A percentile compares a stretch with the other conserved stretches of the same genome.
These are phyloP conservation scores for Corythornis vintsioides DNA, from an alignment of 2,113 vertebrate genomes.

Conservation along the genomic window DNA sequence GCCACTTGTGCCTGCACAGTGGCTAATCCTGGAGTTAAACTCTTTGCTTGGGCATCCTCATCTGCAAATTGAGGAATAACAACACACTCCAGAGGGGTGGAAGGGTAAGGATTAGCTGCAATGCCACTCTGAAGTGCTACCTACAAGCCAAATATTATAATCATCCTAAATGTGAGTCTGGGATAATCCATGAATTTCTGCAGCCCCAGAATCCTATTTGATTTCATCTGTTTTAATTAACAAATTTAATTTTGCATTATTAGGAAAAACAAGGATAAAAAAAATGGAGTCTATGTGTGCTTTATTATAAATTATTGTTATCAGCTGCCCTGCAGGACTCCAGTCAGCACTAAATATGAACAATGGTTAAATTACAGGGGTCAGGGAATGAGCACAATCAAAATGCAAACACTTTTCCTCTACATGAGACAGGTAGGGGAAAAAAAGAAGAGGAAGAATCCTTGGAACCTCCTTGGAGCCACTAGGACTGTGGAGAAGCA, in stretches of 20 bases:
- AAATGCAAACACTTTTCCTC: conserved; percentile 76
- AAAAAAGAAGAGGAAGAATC: conserved; percentile 19
- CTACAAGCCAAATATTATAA: conserved; percentile 33
- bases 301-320: conserved; percentile 79
- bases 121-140: not conserved
- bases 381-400: conserved; percentile 75
- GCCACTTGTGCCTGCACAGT: not conserved
- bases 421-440: conserved; percentile 24
- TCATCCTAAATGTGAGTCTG: conserved; percentile 10
- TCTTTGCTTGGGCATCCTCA: not conserved
- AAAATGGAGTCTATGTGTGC: conserved; percentile 7
- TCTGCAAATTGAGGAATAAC: conserved; percentile 5
- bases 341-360: conserved; percentile 73
- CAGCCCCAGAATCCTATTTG: conserved; percentile 44
- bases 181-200: conserved; percentile 44
- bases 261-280: conserved; percentile 52
- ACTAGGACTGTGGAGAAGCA: conserved; percentile 58
- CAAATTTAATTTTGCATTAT: conserved; percentile 62
- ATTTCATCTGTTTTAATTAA: conserved; percentile 69
- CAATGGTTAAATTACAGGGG: conserved; percentile 77
- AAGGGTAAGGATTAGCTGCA: not conserved
- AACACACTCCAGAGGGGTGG: not conserved
- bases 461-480: conserved; percentile 66
- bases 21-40: not conserved
- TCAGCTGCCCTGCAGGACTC: conserved; percentile 77